A percentile compares a stretch with the other conserved stretches of the same genome.
Evolutionary conservation across 2,888 invertebrate species (phyloP).

Genomic region (Strigamia maritima): DNA sequence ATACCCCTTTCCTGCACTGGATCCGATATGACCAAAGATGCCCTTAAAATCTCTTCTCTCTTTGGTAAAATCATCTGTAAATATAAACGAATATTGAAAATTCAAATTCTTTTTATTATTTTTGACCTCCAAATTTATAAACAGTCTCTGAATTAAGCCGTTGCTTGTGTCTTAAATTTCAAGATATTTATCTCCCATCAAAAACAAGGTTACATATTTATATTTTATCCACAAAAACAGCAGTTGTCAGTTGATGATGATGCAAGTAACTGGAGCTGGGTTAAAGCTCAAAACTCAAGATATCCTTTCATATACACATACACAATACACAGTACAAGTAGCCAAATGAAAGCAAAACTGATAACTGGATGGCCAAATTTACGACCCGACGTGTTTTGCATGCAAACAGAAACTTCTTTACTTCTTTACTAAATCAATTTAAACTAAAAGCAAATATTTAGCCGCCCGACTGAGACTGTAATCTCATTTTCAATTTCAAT

Average conservation of each 20-base stretch:
- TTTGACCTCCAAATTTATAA: neutral
- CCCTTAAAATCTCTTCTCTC: conserved; percentile 51
- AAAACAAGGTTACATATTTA: conserved; percentile 15
- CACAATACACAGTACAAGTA: neutral
- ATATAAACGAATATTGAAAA: conserved; percentile 21
- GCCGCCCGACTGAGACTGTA: conserved; percentile 7
- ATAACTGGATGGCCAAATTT: neutral
- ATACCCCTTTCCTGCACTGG: conserved; percentile 49
- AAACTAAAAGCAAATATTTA: conserved; percentile 1
- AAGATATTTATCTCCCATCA: neutral
- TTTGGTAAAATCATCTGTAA: conserved; percentile 62
- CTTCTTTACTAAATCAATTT: neutral
- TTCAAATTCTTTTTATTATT: neutral
- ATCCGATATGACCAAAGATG: conserved; percentile 39
- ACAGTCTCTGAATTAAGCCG: neutral
- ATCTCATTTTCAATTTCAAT: conserved; percentile 8
- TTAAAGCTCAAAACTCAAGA: conserved; percentile 23
- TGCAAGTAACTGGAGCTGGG: conserved; percentile 1
- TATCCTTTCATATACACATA: neutral
- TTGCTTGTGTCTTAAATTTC: neutral
- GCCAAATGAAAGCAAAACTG: conserved; percentile 21
- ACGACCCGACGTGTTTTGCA: neutral
- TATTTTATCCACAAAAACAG: conserved; percentile 3
- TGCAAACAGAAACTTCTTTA: neutral
- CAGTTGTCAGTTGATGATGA: conserved; percentile 18